These are phyloP conservation scores for Hydroisotoma schaefferi DNA, from an alignment of 2,888 invertebrate genomes.

Conservation along the genomic window DNA sequence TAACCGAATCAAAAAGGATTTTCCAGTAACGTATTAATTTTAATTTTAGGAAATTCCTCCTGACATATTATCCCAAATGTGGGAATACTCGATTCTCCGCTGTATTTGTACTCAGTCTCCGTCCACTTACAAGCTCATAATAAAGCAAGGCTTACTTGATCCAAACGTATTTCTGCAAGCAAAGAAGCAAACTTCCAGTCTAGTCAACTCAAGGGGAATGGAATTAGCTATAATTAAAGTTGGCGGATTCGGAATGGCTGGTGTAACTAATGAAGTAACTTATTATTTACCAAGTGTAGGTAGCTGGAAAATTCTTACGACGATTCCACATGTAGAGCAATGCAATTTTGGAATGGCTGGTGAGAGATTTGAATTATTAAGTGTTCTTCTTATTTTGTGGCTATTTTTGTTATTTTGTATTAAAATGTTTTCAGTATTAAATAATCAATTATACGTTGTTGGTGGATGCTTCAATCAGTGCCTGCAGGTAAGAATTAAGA, in stretches of 20 bases:
- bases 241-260: constrained; percentile 65
- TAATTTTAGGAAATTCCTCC: constrained; percentile 44
- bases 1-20: background rate
- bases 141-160: constrained; percentile 40
- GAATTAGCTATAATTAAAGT: constrained; percentile 62
- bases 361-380: background rate
- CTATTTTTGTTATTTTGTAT: background rate
- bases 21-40: too few species aligned
- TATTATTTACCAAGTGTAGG: constrained; percentile 60
- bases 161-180: constrained; percentile 30
- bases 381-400: background rate
- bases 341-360: constrained; percentile 66
- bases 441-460: constrained; percentile 66
- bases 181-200: constrained; percentile 46
- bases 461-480: constrained; percentile 69
- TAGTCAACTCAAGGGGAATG: constrained; percentile 66
- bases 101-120: constrained; percentile 33
- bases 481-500: constrained; percentile 29
- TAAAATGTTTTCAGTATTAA: constrained; percentile 54
- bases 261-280: constrained; percentile 66
- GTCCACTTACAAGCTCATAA: constrained; percentile 40
- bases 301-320: constrained; percentile 64
- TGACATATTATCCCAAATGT: constrained; percentile 40
- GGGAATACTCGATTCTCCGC: constrained; percentile 45
- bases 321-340: constrained; percentile 69